Percentiles rank a stretch among this genome's conserved stretches.
Evolutionary conservation across 2,113 vertebrate genomes (phyloP).

Genomic region (Campylomormyrus numenius): DNA sequence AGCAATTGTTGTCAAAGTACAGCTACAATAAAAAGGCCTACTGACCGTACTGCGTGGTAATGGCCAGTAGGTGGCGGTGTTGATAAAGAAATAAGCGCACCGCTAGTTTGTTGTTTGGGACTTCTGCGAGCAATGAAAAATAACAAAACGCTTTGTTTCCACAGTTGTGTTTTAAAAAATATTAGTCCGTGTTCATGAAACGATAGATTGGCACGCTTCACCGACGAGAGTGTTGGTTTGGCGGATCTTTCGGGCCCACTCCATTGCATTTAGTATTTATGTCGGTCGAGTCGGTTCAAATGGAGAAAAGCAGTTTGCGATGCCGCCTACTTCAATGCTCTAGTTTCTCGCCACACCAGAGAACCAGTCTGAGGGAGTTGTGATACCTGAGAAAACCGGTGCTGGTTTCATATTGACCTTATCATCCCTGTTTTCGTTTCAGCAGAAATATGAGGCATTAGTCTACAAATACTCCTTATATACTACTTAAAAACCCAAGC

Average conservation of each 20-base stretch:
- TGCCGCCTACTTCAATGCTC: slow-evolving; percentile 15
- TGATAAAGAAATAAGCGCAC: slow-evolving; percentile 45
- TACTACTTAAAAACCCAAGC: not conserved
- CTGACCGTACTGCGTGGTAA: not conserved
- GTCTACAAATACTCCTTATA: not conserved
- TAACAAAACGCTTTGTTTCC: not conserved
- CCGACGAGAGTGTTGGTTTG: not conserved
- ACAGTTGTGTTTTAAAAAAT: not conserved
- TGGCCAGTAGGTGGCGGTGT: slow-evolving; percentile 51
- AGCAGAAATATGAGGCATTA: not conserved
- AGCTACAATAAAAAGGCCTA: not conserved
- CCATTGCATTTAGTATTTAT: not conserved
- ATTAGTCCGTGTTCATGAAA: not conserved
- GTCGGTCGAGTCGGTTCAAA: not conserved
- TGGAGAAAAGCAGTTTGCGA: not conserved
- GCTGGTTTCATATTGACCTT: slow-evolving; percentile 2
- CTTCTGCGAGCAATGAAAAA: not conserved
- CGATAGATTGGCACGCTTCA: not conserved
- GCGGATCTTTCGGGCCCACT: not conserved
- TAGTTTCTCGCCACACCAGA: slow-evolving; percentile 18
- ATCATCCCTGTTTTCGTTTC: not conserved
- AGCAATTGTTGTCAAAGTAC: not conserved
- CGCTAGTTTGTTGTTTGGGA: not conserved
- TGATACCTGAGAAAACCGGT: slow-evolving; percentile 11
- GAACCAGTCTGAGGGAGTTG: slow-evolving; percentile 4